Evolutionary conservation across 2,888 invertebrate species (phyloP).

Genomic region (Drosophila borealis): DNA sequence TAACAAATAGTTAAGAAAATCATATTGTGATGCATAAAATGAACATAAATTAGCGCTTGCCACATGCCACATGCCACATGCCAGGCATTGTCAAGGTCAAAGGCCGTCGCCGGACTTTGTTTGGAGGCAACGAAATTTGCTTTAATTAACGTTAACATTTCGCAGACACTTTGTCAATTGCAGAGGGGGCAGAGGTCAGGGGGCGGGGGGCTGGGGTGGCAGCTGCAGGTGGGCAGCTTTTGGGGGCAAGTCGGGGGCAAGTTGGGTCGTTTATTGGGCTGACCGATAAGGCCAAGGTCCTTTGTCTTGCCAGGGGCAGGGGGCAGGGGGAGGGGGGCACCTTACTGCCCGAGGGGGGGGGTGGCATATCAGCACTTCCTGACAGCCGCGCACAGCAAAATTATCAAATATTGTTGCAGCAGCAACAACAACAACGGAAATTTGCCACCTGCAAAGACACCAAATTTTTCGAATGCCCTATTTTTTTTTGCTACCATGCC

Average conservation of each 20-base stretch:
- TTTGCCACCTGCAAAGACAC: slow-evolving; percentile 29
- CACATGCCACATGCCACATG: slow-evolving; percentile 6
- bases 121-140: slow-evolving; percentile 14
- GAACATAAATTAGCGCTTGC: not conserved
- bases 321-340: not conserved
- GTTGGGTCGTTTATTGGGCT: slow-evolving; percentile 3
- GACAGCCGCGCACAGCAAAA: slow-evolving; percentile 48
- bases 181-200: not conserved
- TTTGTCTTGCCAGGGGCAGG: slow-evolving; percentile 29
- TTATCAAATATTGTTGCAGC: slow-evolving; percentile 56
- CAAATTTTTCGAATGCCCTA: not conserved
- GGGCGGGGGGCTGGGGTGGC: no score
- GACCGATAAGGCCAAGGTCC: slow-evolving; percentile 37
- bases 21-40: not conserved
- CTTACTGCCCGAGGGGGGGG: not conserved
- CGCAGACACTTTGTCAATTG: slow-evolving; percentile 20
- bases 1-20: not conserved
- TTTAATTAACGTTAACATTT: slow-evolving; percentile 44
- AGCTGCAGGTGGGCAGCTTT: no score
- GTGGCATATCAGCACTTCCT: slow-evolving; percentile 55
- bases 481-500: no score
- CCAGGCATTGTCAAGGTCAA: slow-evolving; percentile 32
- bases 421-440: slow-evolving; percentile 36
- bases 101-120: slow-evolving; percentile 3
- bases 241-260: not conserved